Evolutionary conservation across 2,888 invertebrate genomes (phyloP).

Genomic region (Mactromeris polynyma): DNA sequence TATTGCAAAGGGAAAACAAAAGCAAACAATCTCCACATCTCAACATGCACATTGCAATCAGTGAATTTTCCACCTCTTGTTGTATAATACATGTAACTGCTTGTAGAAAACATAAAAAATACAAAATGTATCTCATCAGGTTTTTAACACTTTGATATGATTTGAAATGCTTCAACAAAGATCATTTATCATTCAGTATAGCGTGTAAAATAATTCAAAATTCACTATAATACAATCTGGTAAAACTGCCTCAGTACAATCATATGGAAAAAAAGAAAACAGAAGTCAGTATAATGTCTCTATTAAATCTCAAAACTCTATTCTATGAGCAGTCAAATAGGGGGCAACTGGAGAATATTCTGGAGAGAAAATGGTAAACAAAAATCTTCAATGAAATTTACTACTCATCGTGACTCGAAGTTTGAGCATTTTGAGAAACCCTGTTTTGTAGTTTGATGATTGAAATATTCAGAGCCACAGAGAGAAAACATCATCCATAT

Average conservation of each 20-base stretch:
- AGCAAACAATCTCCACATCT: neutral
- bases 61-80: neutral
- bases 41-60: neutral
- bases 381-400: no score
- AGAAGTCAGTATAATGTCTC: no score
- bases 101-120: neutral
- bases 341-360: no score
- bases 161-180: neutral
- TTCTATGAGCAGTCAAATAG: no score
- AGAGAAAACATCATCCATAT: neutral
- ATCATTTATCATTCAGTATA: neutral
- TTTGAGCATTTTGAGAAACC: constrained; percentile 1
- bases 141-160: neutral
- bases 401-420: neutral
- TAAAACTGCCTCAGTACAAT: neutral
- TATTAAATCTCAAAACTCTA: no score
- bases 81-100: neutral
- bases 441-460: neutral
- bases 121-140: neutral
- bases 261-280: no score
- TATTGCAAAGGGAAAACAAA: constrained; percentile 11
- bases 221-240: neutral
- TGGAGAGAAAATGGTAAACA: no score
- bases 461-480: neutral
- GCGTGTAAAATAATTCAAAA: neutral